These are phyloP conservation scores for Oreochromis niloticus DNA, from an alignment of 2,113 vertebrate species.

Conservation along the genomic window DNA sequence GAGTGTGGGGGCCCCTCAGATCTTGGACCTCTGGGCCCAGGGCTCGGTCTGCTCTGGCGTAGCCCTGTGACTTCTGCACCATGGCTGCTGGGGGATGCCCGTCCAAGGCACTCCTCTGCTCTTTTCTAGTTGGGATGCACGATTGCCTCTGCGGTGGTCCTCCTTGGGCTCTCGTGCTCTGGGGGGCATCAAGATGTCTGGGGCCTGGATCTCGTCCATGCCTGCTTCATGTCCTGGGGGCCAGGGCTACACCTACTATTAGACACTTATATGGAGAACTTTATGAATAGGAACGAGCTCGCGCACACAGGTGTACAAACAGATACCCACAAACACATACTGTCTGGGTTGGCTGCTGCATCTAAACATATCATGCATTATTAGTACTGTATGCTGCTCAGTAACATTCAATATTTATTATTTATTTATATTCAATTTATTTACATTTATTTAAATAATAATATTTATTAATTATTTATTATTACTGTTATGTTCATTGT, in stretches of 20 bases:
- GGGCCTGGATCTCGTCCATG: not conserved
- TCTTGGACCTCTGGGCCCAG: not conserved
- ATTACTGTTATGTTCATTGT: not conserved
- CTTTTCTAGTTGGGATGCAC: not conserved
- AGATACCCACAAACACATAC: not conserved
- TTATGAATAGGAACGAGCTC: accelerated
- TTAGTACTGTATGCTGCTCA: not conserved
- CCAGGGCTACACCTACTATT: not conserved
- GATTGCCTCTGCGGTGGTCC: not conserved
- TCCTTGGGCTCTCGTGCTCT: not conserved
- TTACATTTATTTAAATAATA: not conserved
- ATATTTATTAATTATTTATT: not conserved
- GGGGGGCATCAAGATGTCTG: not conserved
- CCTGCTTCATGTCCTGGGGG: not conserved
- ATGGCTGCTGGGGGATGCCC: not conserved
- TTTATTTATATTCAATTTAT: not conserved
- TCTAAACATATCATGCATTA: not conserved
- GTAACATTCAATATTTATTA: not conserved
- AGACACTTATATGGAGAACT: not conserved
- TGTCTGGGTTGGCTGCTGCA: not conserved
- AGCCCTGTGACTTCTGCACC: accelerated
- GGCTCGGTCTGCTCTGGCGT: not conserved
- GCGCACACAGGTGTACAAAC: not conserved
- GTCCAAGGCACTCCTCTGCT: not conserved
- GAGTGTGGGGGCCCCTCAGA: not conserved